Percentiles rank a stretch among this genome's conserved stretches.
phyloP scores from a whole-genome alignment of 2,797 vertebrate species.

The Aulostomus chinensis region DNA sequence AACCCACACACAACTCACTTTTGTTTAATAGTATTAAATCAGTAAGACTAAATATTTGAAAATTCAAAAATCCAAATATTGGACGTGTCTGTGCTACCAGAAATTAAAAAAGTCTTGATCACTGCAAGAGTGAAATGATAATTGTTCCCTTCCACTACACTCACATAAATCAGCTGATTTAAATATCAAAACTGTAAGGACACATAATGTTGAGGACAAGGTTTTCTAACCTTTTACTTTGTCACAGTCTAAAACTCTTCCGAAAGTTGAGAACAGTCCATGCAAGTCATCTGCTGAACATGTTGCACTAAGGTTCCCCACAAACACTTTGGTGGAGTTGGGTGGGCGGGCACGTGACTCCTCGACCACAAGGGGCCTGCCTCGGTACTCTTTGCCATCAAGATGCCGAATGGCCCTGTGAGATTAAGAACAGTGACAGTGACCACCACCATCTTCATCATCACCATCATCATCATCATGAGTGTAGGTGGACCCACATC shows the following conservation, averaged over 20 bases:
- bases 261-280: conserved; percentile 90
- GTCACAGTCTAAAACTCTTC: conserved; percentile 96
- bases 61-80: too few species aligned
- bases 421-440: neutral
- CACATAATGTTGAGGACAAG: too few species aligned
- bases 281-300: conserved; percentile 92
- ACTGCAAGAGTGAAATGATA: too few species aligned
- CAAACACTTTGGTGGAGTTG: conserved; percentile 97
- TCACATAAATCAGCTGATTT: too few species aligned
- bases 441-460: neutral
- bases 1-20: too few species aligned
- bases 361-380: conserved; percentile 91
- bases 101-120: too few species aligned
- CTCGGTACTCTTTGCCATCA: conserved; percentile 91
- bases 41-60: too few species aligned
- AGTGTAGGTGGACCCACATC: too few species aligned
- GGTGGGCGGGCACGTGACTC: conserved; percentile 91
- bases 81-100: too few species aligned
- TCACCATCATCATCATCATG: too few species aligned
- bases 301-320: conserved; percentile 91
- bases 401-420: conserved; percentile 88
- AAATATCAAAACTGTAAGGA: too few species aligned
- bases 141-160: too few species aligned
- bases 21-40: neutral
- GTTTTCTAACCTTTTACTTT: conserved; percentile 88